Conservation (phyloP, 2,888 invertebrate species). For the Strigamia maritima region DNA sequence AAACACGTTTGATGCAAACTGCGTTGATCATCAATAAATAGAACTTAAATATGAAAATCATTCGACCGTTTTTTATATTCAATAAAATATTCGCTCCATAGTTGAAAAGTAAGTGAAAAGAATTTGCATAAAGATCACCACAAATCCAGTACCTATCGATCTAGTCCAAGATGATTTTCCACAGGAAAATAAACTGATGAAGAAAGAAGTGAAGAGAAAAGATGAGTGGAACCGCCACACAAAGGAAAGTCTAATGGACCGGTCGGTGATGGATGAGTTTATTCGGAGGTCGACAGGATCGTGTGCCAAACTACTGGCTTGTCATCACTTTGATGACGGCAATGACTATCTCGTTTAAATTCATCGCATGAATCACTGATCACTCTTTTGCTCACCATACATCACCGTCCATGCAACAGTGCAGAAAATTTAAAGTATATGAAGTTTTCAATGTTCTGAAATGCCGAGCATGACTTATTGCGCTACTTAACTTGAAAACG, state of each 20-base stretch:
- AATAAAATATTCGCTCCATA: background rate
- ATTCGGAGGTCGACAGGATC: conserved; percentile 30
- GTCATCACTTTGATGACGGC: conserved; percentile 31
- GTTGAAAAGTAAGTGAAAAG: conserved; percentile 1
- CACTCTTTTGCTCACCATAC: conserved; percentile 30
- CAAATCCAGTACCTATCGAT: conserved; percentile 10
- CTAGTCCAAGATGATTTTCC: conserved; percentile 12
- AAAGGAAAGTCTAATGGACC: conserved; percentile 34
- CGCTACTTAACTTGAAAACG: conserved; percentile 7
- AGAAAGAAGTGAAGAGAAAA: conserved; percentile 9
- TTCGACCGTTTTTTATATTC: background rate
- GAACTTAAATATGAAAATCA: background rate
- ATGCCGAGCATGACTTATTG: conserved; percentile 13
- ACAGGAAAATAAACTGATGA: conserved; percentile 19
- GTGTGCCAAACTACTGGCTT: conserved; percentile 22
- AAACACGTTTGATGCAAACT: conserved; percentile 22
- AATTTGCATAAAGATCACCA: conserved; percentile 31
- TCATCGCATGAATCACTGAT: conserved; percentile 32
- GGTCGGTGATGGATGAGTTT: conserved; percentile 36
- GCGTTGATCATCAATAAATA: background rate
- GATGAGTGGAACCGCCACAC: conserved; percentile 25
- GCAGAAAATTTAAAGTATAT: conserved; percentile 32
- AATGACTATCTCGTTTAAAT: conserved; percentile 32
- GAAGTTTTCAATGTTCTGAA: conserved; percentile 6
- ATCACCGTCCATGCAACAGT: conserved; percentile 31